Evolutionary conservation across 2,888 invertebrate species (phyloP).

Genomic region (Cantharis nigra): DNA sequence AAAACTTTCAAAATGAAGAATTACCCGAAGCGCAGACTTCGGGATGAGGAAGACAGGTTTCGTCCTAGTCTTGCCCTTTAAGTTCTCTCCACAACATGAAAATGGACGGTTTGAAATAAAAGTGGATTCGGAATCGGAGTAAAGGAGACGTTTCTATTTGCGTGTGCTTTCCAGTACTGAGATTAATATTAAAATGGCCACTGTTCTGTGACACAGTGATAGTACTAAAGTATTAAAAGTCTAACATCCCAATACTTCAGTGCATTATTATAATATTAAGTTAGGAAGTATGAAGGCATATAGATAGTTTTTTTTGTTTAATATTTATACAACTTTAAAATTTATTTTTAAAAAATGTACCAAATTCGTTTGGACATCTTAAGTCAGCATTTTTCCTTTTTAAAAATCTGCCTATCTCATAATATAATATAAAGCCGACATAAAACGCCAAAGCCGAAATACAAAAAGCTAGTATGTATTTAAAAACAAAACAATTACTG

Average conservation of each 20-base stretch:
- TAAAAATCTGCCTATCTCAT: neutral
- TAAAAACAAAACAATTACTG: no score
- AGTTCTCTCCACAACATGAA: neutral
- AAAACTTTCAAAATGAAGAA: neutral
- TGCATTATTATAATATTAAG: constrained; percentile 56
- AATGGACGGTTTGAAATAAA: neutral
- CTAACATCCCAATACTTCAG: constrained; percentile 59
- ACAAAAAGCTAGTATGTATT: constrained; percentile 44
- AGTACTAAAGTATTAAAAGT: constrained; percentile 58
- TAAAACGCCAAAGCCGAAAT: constrained; percentile 44
- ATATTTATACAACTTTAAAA: constrained; percentile 52
- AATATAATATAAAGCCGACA: constrained; percentile 1
- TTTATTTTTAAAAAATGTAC: constrained; percentile 44
- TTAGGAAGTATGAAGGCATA: constrained; percentile 59
- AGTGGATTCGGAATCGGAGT: neutral
- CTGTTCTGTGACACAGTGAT: constrained; percentile 53
- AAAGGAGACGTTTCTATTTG: constrained; percentile 14
- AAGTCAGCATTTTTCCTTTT: constrained; percentile 1
- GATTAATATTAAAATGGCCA: constrained; percentile 56
- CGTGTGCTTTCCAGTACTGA: constrained; percentile 45
- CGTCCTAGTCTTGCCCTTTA: neutral
- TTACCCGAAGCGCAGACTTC: neutral
- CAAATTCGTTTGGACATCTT: constrained; percentile 27
- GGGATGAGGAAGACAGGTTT: neutral
- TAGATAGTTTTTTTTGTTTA: constrained; percentile 52